Evolutionary conservation across 2,113 vertebrate species (phyloP).

Genomic region (Poeciliopsis turrubarensis): DNA sequence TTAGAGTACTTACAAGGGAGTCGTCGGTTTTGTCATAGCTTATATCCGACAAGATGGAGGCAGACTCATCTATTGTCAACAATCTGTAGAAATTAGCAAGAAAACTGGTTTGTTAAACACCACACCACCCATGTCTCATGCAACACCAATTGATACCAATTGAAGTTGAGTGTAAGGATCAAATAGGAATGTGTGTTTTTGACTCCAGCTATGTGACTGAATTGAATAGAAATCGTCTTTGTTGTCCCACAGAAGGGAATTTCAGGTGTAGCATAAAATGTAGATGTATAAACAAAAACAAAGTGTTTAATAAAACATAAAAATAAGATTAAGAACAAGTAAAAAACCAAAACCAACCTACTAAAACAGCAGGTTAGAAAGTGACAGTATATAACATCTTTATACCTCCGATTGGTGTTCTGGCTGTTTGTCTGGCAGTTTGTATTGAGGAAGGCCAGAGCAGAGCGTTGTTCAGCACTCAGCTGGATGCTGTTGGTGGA

Average conservation of each 20-base stretch:
- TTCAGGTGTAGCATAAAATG: too few species aligned
- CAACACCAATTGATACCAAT: not conserved
- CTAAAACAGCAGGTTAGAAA: not conserved
- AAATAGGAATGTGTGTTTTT: not conserved
- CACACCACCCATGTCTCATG: not conserved
- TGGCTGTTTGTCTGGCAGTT: slow-evolving; percentile 76
- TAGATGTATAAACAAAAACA: too few species aligned
- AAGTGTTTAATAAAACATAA: too few species aligned
- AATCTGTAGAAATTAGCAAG: slow-evolving; percentile 76
- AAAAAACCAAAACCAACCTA: slow-evolving; percentile 2
- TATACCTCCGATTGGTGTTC: slow-evolving; percentile 87
- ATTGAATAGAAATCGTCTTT: not conserved
- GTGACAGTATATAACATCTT: not conserved
- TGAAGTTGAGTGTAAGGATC: too few species aligned
- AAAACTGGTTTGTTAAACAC: not conserved
- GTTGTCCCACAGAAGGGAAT: too few species aligned
- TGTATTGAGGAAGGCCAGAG: slow-evolving; percentile 90
- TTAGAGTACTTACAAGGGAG: slow-evolving; percentile 85
- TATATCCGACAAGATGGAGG: slow-evolving; percentile 96
- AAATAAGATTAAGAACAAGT: not conserved
- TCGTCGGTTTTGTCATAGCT: slow-evolving; percentile 98
- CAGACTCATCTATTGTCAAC: slow-evolving; percentile 95
- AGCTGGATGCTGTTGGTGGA: slow-evolving; percentile 92
- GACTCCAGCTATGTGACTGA: not conserved
- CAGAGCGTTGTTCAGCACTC: slow-evolving; percentile 94